Evolutionary conservation across 2,888 invertebrate genomes (phyloP), one percentile per base, ranked within the genome.

Genomic region (Macrophya annulata): DNA sequence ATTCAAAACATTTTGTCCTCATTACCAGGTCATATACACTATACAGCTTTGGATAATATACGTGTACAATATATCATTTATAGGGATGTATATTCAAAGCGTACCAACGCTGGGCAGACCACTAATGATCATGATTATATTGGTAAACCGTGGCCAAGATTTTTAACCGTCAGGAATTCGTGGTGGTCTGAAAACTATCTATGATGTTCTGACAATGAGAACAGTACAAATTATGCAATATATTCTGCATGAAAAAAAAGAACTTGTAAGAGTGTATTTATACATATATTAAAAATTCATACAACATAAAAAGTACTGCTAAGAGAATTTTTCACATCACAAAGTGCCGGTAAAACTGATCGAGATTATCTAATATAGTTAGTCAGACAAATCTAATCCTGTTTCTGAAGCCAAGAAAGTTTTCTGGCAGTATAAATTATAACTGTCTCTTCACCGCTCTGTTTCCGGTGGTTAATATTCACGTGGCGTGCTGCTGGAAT

Each of bases 391-490:
- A 76, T 76, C 6, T 4, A 48, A 76, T 37, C 31, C 5, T 1
- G 15, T 51, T 37, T 77, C 9, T 21, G 10, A 37, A 55, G 17
- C 51, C 37, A 55, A 17, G 51, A 37, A 55, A 77, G 43, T 37
- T 17, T 25, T 51, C 37, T 55, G 6, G 15, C 12, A 25, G 21
- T 45, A 21, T 25, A 6, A 77, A 77, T 77, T 55, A 55, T 43
- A 48, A 74, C 74, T 45, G 76, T 76, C 48, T 76, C n/a, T 21
- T 76, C 31, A 76, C 21, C 48, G 55, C 37, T 77, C 77, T 55
- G 43, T 37, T 77, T 55, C 77, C 55, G 37, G 77, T 77, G 25
- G 15, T 77, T 77, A 77, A 77, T 77, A 31, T 77, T 51, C 77
- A 55, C 31, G 15, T 55, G 51, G 77, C 17, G 37, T 77, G 77